phyloP scores from a whole-genome alignment of 2,113 vertebrate genomes.

The Macaca mulatta region DNA sequence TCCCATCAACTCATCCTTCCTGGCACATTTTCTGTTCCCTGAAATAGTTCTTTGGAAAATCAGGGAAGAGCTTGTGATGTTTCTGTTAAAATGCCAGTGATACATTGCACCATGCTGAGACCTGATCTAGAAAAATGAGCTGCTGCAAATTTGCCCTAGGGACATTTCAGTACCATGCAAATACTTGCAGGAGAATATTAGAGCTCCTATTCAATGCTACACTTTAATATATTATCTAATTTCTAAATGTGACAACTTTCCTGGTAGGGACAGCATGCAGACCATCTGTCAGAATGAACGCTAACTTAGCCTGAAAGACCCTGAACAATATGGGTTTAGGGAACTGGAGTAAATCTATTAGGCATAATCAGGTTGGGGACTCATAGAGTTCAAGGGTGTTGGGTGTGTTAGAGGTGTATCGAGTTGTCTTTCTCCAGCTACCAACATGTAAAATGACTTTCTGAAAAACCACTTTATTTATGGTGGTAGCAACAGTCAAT shows the following conservation, averaged over 20 bases:
- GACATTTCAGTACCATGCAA: background rate
- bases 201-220: background rate
- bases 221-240: background rate
- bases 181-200: background rate
- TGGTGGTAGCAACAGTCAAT: background rate
- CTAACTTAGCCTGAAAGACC: background rate
- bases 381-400: background rate
- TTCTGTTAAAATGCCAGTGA: conserved; percentile 11
- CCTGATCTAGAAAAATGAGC: background rate
- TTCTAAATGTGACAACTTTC: background rate
- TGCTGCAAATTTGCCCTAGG: background rate
- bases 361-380: background rate
- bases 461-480: background rate
- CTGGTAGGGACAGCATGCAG: background rate
- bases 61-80: background rate
- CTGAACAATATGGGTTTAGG: background rate
- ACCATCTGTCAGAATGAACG: conserved; percentile 14
- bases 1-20: background rate
- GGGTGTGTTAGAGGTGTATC: background rate
- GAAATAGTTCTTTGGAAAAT: conserved; percentile 31
- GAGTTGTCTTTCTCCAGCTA: background rate
- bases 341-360: background rate
- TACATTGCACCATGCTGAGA: background rate
- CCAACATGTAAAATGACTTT: background rate
- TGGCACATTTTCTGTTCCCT: background rate